Percentiles rank a stretch among this genome's conserved stretches.
phyloP scores from a whole-genome alignment of 2,888 invertebrate species.

The Lottia scabra region DNA sequence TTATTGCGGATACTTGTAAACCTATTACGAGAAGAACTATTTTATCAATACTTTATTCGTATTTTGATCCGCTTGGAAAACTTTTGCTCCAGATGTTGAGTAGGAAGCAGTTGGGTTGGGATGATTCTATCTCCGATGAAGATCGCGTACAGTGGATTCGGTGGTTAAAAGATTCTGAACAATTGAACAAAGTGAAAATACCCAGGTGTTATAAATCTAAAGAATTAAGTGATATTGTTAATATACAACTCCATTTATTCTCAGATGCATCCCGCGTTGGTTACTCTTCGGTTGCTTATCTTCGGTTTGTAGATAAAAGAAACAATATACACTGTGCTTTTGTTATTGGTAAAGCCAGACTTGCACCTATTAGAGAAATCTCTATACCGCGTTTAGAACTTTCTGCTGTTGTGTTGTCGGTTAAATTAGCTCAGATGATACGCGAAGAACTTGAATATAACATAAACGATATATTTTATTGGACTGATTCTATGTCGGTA shows the following conservation, averaged over 20 bases:
- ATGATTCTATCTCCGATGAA: constrained; percentile 6
- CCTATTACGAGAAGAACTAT: constrained; percentile 8
- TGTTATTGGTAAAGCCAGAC: background rate
- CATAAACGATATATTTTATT: background rate
- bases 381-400: background rate
- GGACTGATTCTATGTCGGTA: background rate
- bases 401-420: background rate
- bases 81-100: constrained; percentile 1
- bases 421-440: background rate
- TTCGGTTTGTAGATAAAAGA: background rate
- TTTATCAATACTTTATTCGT: background rate
- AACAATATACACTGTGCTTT: background rate
- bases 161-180: background rate
- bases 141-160: background rate
- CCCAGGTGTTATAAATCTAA: background rate
- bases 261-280: background rate
- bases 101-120: constrained; percentile 7
- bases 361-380: background rate
- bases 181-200: background rate
- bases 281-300: no score
- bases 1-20: background rate
- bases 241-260: background rate
- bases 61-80: constrained; percentile 6
- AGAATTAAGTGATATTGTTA: background rate
- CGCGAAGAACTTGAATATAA: background rate